A percentile compares a stretch with the other conserved stretches of the same genome.
These are phyloP conservation scores for Sepioteuthis lessoniana DNA, from an alignment of 2,888 invertebrate species.

Conservation along the genomic window DNA sequence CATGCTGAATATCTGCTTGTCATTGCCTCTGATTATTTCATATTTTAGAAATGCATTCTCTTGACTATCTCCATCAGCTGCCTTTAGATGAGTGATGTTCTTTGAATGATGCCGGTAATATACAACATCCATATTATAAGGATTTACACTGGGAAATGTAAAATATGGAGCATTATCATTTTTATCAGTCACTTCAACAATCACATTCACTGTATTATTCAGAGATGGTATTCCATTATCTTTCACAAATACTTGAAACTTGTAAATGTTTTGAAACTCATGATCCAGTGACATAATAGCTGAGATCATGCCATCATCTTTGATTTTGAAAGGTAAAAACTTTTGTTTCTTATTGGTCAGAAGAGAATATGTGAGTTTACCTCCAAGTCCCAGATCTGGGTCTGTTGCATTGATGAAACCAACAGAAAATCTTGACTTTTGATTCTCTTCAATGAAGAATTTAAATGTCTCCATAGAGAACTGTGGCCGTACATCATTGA, in stretches of 20 bases:
- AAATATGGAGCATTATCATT: conserved; percentile 23
- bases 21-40: conserved; percentile 10
- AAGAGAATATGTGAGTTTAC: conserved; percentile 9
- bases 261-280: conserved; percentile 9
- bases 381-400: conserved; percentile 15
- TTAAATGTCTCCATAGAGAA: conserved; percentile 23
- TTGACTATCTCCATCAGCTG: conserved; percentile 33
- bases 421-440: neutral
- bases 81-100: neutral
- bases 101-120: conserved; percentile 10
- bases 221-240: conserved; percentile 23
- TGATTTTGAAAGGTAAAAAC: neutral
- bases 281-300: neutral
- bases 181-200: conserved; percentile 33
- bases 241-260: conserved; percentile 33
- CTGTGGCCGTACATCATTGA: conserved; percentile 33
- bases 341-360: neutral
- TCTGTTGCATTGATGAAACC: conserved; percentile 12
- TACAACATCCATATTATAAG: conserved; percentile 23
- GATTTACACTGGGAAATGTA: conserved; percentile 2
- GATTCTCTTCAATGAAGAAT: conserved; percentile 21
- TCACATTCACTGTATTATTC: conserved; percentile 20
- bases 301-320: conserved; percentile 12
- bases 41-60: conserved; percentile 33
- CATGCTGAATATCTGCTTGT: neutral